These are phyloP conservation scores for Pogonomyrmex californicus DNA, from an alignment of 1,140 invertebrate species.

Conservation along the genomic window DNA sequence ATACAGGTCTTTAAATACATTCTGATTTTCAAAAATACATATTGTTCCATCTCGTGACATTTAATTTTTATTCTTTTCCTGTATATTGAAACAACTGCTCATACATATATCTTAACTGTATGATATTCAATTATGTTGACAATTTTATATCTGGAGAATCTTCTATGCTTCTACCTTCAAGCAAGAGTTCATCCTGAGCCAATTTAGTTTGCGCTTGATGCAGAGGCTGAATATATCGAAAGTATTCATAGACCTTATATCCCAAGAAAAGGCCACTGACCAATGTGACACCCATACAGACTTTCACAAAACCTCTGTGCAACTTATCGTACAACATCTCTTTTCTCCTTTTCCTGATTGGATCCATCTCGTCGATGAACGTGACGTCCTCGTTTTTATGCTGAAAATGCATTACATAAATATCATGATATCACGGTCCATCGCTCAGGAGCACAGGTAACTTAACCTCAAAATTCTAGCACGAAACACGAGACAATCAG, in stretches of 20 bases:
- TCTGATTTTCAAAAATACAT: background rate
- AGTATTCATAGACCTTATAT: constrained; percentile 71
- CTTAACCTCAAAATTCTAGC: constrained; percentile 36
- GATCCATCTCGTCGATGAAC: constrained; percentile 44
- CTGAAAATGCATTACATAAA: constrained; percentile 37
- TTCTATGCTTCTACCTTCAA: constrained; percentile 75
- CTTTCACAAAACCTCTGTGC: constrained; percentile 72
- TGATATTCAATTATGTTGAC: constrained; percentile 5
- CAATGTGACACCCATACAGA: constrained; percentile 72
- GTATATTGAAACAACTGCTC: background rate
- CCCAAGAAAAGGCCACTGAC: background rate
- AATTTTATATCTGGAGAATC: constrained; percentile 19
- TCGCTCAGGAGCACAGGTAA: background rate
- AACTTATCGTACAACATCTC: constrained; percentile 74
- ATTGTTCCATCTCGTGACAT: background rate
- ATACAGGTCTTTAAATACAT: background rate
- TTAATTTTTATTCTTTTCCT: background rate
- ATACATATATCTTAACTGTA: background rate
- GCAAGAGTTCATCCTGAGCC: constrained; percentile 72
- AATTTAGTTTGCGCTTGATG: constrained; percentile 38
- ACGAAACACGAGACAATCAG: background rate
- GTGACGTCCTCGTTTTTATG: background rate
- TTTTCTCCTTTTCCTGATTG: background rate
- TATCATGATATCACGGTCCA: background rate
- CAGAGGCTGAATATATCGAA: constrained; percentile 73